phyloP scores from a whole-genome alignment of 2,888 invertebrate genomes.

The Drosophila paracracens region DNA sequence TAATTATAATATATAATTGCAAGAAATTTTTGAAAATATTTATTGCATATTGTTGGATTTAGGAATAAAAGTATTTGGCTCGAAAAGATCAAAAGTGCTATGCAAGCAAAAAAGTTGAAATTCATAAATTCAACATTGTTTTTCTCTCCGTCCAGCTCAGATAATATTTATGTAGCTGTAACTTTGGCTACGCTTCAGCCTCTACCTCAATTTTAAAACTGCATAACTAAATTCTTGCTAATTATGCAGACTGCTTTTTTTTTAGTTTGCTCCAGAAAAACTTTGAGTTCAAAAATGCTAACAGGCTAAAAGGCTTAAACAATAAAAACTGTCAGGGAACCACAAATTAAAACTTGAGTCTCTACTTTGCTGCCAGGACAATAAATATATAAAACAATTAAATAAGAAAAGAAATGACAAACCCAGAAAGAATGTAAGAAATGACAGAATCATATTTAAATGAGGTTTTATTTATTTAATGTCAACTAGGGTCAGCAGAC shows the following conservation, averaged over 20 bases:
- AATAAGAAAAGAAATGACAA: background rate
- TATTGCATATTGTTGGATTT: background rate
- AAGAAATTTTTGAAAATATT: background rate
- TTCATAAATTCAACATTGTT: background rate
- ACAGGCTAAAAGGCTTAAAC: conserved; percentile 22
- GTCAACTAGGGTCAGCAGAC: no score
- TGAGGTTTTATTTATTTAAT: background rate
- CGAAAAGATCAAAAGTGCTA: background rate
- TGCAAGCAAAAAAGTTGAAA: background rate
- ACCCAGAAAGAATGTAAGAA: background rate
- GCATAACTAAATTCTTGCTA: conserved; percentile 6
- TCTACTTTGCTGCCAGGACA: conserved; percentile 16
- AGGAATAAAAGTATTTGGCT: background rate
- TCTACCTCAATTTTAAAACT: conserved; percentile 23
- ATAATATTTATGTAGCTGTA: background rate
- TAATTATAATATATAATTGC: background rate
- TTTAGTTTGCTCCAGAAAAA: conserved; percentile 26
- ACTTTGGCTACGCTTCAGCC: background rate
- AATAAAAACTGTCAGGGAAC: background rate
- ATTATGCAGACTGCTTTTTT: conserved; percentile 43
- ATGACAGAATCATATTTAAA: conserved; percentile 10
- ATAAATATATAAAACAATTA: conserved; percentile 18
- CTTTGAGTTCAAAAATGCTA: conserved; percentile 22
- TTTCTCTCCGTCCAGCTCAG: background rate
- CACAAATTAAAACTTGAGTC: conserved; percentile 10